Percentiles rank a stretch among this genome's conserved stretches.
These are phyloP conservation scores for Montipora capitata DNA, from an alignment of 92 coral and sea anemone species.

Conservation along the genomic window DNA sequence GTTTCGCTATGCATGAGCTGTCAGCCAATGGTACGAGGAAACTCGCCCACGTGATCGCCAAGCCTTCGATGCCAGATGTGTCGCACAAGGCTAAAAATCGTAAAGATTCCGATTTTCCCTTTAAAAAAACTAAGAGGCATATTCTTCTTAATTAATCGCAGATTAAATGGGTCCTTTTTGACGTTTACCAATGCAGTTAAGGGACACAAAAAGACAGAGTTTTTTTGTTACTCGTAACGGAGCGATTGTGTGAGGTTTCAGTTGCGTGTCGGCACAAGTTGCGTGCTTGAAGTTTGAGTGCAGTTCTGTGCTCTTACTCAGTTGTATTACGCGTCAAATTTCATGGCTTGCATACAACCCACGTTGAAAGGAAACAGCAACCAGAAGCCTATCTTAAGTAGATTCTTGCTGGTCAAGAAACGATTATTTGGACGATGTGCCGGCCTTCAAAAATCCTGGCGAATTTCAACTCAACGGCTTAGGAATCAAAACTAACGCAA, in stretches of 20 bases:
- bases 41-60: conserved; percentile 73
- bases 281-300: conserved; percentile 41
- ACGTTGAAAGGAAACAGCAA: neutral
- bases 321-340: conserved; percentile 45
- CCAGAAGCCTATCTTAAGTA: conserved; percentile 21
- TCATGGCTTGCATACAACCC: conserved; percentile 48
- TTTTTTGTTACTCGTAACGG: neutral
- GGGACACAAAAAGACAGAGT: neutral
- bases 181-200: neutral
- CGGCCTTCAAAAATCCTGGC: neutral
- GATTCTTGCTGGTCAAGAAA: neutral
- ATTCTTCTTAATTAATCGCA: conserved; percentile 3
- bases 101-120: conserved; percentile 30
- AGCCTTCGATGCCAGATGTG: conserved; percentile 72
- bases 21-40: conserved; percentile 50
- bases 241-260: too few species aligned
- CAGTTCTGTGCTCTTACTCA: conserved; percentile 21
- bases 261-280: conserved; percentile 58
- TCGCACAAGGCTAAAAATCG: conserved; percentile 58
- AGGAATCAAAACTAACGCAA: neutral
- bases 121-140: neutral
- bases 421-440: too few species aligned
- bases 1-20: conserved; percentile 75
- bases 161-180: conserved; percentile 11
- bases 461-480: too few species aligned